These are phyloP conservation scores for Pogonomyrmex californicus DNA, from an alignment of 1,140 invertebrate species.

Conservation along the genomic window DNA sequence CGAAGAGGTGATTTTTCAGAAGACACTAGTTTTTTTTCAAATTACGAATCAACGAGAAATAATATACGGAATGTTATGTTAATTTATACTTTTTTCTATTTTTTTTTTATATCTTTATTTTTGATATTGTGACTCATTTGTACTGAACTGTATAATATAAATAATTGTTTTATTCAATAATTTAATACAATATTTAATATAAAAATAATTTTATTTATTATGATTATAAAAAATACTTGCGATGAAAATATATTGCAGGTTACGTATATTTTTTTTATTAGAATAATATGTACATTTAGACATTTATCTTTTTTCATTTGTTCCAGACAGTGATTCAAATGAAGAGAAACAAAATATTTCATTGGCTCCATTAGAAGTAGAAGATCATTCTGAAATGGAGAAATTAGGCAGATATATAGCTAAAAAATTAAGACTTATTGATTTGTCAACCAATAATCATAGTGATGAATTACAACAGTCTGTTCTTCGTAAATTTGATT, in stretches of 20 bases:
- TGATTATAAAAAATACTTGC: neutral
- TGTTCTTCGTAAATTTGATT: slow-evolving; percentile 84
- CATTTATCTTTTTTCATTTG: neutral
- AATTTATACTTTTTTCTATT: neutral
- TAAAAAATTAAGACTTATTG: slow-evolving; percentile 76
- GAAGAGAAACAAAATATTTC: slow-evolving; percentile 48
- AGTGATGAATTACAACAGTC: slow-evolving; percentile 58
- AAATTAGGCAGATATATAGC: slow-evolving; percentile 80
- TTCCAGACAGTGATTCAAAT: slow-evolving; percentile 55
- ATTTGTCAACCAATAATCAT: slow-evolving; percentile 51
- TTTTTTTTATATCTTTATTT: neutral
- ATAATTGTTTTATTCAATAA: neutral
- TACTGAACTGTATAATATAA: neutral
- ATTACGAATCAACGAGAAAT: neutral
- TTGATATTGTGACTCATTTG: neutral
- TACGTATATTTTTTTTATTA: neutral
- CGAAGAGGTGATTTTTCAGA: slow-evolving; percentile 56
- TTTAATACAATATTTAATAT: neutral
- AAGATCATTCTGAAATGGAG: slow-evolving; percentile 74
- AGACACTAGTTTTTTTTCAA: neutral
- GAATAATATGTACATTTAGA: neutral
- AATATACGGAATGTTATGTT: neutral
- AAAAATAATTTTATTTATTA: neutral
- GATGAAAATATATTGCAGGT: neutral
- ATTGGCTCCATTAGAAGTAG: slow-evolving; percentile 55